A percentile compares a stretch with the other conserved stretches of the same genome.
Evolutionary conservation across 2,113 vertebrate species (phyloP).

Genomic region (Drymodes brunneopygia): DNA sequence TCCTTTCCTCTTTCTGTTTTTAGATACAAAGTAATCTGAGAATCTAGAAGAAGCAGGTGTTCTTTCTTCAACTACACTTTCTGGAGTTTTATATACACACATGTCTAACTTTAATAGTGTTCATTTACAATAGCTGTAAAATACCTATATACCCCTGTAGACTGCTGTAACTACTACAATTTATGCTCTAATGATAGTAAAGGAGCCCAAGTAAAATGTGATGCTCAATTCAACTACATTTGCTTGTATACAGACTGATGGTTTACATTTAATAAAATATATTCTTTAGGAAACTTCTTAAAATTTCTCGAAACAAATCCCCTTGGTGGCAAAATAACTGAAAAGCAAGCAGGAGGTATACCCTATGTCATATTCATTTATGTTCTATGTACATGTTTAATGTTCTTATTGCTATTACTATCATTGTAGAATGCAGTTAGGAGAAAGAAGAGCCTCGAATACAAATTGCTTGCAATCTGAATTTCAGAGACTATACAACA

Average conservation of each 20-base stretch:
- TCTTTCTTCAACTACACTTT: constrained; percentile 58
- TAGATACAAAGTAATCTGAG: constrained; percentile 36
- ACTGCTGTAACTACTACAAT: constrained; percentile 63
- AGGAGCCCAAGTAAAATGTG: constrained; percentile 56
- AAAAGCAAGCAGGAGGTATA: background rate
- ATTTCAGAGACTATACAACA: constrained; percentile 10
- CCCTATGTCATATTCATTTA: background rate
- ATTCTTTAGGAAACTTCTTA: constrained; percentile 48
- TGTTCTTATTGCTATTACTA: background rate
- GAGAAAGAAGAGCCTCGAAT: background rate
- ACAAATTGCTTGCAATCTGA: constrained; percentile 19
- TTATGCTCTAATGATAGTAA: constrained; percentile 72
- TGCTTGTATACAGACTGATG: constrained; percentile 55
- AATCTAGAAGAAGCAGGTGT: constrained; percentile 51
- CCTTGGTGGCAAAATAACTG: background rate
- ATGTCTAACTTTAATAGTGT: constrained; percentile 63
- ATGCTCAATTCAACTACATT: constrained; percentile 56
- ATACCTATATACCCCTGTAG: constrained; percentile 49
- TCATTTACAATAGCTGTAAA: constrained; percentile 74
- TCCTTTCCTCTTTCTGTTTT: constrained; percentile 11
- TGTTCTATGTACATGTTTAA: background rate
- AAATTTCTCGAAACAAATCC: background rate
- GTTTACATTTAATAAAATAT: constrained; percentile 45
- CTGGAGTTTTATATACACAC: constrained; percentile 67
- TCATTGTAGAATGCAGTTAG: background rate